Conservation (phyloP, 2,797 vertebrate species). For the Potorous gilbertii region DNA sequence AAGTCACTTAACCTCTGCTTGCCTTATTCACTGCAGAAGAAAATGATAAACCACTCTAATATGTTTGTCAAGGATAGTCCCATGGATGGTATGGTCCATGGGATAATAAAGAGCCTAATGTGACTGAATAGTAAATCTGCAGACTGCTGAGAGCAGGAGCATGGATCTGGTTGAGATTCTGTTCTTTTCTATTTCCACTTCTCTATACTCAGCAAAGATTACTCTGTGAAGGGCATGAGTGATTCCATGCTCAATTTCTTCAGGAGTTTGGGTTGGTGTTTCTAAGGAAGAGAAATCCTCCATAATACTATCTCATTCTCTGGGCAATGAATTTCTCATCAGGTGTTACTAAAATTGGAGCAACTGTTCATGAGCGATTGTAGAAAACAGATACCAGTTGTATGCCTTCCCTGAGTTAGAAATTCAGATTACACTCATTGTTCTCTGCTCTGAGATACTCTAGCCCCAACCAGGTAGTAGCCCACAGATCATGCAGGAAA, state of each 20-base stretch:
- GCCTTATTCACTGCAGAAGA: not conserved
- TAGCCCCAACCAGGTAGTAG: slow-evolving; percentile 94
- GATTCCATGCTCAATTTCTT: slow-evolving; percentile 94
- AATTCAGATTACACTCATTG: slow-evolving; percentile 93
- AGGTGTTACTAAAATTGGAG: slow-evolving; percentile 86
- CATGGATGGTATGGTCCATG: too few species aligned
- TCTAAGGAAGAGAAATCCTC: slow-evolving; percentile 95
- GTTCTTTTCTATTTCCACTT: slow-evolving; percentile 97
- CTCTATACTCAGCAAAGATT: slow-evolving; percentile 95
- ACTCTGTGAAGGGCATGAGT: slow-evolving; percentile 96
- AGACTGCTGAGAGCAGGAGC: slow-evolving; percentile 87
- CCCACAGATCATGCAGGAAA: slow-evolving; percentile 91
- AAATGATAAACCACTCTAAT: not conserved
- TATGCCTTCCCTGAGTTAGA: slow-evolving; percentile 95
- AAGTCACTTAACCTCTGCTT: not conserved
- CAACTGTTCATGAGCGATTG: slow-evolving; percentile 86
- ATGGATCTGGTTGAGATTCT: slow-evolving; percentile 97
- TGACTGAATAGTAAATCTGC: slow-evolving; percentile 82
- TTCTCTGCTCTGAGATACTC: slow-evolving; percentile 94
- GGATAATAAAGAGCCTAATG: not conserved
- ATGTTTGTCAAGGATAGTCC: not conserved
- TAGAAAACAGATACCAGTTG: slow-evolving; percentile 94
- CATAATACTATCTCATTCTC: slow-evolving; percentile 93
- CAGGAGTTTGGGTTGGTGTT: slow-evolving; percentile 95
- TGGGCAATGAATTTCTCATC: slow-evolving; percentile 93